Percentiles rank a stretch among this genome's conserved stretches.
Evolutionary conservation across 2,113 vertebrate species (phyloP).

Genomic region (Poeciliopsis retropinna): DNA sequence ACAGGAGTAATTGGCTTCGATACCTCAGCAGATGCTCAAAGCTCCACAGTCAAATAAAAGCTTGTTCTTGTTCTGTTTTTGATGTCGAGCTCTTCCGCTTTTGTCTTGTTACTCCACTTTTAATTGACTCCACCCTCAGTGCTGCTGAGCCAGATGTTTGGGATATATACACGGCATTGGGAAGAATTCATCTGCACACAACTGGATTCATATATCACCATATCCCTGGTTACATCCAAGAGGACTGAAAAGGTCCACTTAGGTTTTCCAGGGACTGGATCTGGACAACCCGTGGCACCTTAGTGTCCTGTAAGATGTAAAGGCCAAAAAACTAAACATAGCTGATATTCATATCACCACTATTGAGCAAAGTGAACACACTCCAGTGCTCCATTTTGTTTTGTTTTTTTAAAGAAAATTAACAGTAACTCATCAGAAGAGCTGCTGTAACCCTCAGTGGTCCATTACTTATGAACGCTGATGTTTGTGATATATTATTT

Average conservation of each 20-base stretch:
- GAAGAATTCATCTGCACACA: background rate
- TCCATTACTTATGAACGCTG: constrained; percentile 56
- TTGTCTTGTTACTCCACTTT: constrained; percentile 7
- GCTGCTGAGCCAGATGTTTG: constrained; percentile 36
- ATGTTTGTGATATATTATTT: constrained; percentile 69
- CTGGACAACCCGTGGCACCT: background rate
- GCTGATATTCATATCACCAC: constrained; percentile 7
- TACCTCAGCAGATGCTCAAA: constrained; percentile 25
- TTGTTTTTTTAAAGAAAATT: constrained; percentile 14
- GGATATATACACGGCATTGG: background rate
- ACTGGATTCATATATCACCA: constrained; percentile 3
- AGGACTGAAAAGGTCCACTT: background rate
- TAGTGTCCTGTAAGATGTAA: background rate
- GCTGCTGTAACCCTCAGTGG: constrained; percentile 46
- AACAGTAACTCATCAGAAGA: constrained; percentile 51
- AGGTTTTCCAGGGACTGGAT: background rate
- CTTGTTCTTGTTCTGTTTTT: constrained; percentile 9
- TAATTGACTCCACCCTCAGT: constrained; percentile 11
- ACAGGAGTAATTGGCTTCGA: constrained; percentile 39
- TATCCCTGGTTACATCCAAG: background rate
- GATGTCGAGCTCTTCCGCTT: constrained; percentile 5
- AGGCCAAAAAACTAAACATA: constrained; percentile 1
- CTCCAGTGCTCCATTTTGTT: constrained; percentile 30
- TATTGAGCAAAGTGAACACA: constrained; percentile 30
- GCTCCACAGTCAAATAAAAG: constrained; percentile 5